A percentile compares a stretch with the other conserved stretches of the same genome.
Evolutionary conservation across 2,113 vertebrate genomes (phyloP).

Genomic region (Etheostoma cragini): DNA sequence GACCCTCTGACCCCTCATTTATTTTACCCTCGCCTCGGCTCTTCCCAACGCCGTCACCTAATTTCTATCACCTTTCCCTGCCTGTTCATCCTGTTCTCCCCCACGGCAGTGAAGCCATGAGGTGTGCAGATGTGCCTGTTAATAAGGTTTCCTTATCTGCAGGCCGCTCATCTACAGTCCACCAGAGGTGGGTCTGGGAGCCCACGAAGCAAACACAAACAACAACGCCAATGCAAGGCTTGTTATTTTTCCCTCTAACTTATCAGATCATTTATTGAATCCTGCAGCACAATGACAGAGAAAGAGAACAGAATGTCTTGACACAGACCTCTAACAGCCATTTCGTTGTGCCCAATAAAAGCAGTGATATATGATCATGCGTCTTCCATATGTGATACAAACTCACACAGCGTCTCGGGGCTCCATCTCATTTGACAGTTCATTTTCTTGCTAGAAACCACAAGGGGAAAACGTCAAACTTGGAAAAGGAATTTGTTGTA

Average conservation of each 20-base stretch:
- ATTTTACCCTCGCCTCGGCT: constrained; percentile 11
- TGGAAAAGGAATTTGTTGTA: background rate
- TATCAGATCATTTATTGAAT: constrained; percentile 25
- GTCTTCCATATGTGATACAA: constrained; percentile 59
- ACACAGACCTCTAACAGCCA: constrained; percentile 26
- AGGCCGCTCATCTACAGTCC: constrained; percentile 33
- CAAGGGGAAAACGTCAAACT: background rate
- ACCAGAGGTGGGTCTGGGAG: background rate
- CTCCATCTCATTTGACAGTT: constrained; percentile 24
- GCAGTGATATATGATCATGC: constrained; percentile 60
- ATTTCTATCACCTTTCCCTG: constrained; percentile 34
- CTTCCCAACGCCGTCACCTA: background rate
- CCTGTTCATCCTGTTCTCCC: constrained; percentile 7
- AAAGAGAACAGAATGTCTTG: constrained; percentile 47
- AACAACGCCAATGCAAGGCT: background rate
- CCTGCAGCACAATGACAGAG: background rate
- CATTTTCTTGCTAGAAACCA: background rate
- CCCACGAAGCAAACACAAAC: background rate
- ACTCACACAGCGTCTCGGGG: background rate
- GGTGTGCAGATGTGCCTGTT: constrained; percentile 54
- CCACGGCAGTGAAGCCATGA: constrained; percentile 31
- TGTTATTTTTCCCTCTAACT: background rate
- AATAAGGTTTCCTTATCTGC: constrained; percentile 61
- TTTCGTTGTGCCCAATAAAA: constrained; percentile 61
- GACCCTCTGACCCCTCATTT: constrained; percentile 11